Conservation (phyloP, 2,113 vertebrate species). For the Calidris pugnax region DNA sequence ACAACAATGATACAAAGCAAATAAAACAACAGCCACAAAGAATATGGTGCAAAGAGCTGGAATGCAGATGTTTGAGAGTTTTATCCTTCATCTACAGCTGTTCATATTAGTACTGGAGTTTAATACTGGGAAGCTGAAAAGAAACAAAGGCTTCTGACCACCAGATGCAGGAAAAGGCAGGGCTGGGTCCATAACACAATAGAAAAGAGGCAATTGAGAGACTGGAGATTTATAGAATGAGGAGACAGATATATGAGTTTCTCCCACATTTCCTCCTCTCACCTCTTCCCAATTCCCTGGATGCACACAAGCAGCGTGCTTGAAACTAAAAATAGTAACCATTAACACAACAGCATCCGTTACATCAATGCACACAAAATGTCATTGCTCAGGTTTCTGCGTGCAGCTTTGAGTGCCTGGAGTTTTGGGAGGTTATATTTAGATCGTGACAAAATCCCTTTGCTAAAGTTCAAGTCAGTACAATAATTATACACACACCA, state of each 20-base stretch:
- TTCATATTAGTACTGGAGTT: not conserved
- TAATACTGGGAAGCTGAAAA: not conserved
- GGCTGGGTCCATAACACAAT: not conserved
- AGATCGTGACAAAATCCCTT: constrained; percentile 7
- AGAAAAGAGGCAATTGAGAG: not conserved
- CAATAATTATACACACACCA: constrained; percentile 30
- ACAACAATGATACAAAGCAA: not conserved
- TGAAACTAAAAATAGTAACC: not conserved
- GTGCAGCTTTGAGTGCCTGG: not conserved
- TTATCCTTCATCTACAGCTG: not conserved
- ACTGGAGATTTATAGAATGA: not conserved
- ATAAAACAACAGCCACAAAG: not conserved
- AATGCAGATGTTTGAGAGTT: not conserved
- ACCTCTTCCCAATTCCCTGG: not conserved
- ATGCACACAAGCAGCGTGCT: not conserved
- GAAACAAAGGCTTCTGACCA: constrained; percentile 30
- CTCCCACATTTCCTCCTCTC: not conserved
- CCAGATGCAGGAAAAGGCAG: constrained; percentile 34
- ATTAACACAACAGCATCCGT: not conserved
- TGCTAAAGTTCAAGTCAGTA: not conserved
- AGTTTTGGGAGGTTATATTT: constrained; percentile 30
- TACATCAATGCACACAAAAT: not conserved
- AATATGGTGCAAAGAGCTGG: not conserved
- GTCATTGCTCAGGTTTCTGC: constrained; percentile 8
- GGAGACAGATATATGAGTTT: not conserved